Evolutionary conservation across 2,113 vertebrate genomes (phyloP).

Genomic region (Dascyllus trimaculatus): DNA sequence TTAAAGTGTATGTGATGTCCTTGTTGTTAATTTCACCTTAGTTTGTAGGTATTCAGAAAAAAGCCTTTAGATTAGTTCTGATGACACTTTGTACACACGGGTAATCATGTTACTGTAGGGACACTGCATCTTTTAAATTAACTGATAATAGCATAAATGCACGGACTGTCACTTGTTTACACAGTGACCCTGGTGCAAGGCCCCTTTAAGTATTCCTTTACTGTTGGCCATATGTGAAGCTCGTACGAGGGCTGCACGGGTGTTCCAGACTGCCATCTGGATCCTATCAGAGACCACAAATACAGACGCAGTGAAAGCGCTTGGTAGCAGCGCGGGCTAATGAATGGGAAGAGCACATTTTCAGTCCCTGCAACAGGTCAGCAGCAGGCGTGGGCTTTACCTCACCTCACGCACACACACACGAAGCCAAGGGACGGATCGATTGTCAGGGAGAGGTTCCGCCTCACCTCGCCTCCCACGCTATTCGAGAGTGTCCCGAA

Average conservation of each 20-base stretch:
- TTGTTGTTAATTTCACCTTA: too few species aligned
- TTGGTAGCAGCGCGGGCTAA: constrained; percentile 42
- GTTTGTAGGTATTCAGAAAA: too few species aligned
- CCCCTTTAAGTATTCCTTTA: constrained; percentile 82
- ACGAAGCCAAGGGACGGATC: constrained; percentile 18
- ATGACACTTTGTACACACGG: too few species aligned
- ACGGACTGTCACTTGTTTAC: constrained; percentile 48
- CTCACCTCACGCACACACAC: constrained; percentile 25
- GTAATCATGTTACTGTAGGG: too few species aligned
- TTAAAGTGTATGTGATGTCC: too few species aligned
- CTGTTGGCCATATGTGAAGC: constrained; percentile 91
- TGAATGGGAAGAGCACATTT: constrained; percentile 46
- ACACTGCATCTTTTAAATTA: neutral
- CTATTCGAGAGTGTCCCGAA: constrained; percentile 64
- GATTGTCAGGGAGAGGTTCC: constrained; percentile 36
- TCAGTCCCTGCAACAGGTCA: constrained; percentile 44
- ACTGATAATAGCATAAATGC: neutral
- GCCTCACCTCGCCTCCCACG: constrained; percentile 47
- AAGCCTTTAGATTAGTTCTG: too few species aligned
- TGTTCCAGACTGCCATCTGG: constrained; percentile 93
- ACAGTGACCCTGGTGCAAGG: constrained; percentile 83
- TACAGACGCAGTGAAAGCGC: constrained; percentile 61
- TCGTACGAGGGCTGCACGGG: constrained; percentile 83
- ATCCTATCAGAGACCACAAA: constrained; percentile 86
- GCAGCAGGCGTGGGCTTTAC: constrained; percentile 25